Conservation (phyloP, 2,888 invertebrate genomes). For the Miltochrista miniata region DNA sequence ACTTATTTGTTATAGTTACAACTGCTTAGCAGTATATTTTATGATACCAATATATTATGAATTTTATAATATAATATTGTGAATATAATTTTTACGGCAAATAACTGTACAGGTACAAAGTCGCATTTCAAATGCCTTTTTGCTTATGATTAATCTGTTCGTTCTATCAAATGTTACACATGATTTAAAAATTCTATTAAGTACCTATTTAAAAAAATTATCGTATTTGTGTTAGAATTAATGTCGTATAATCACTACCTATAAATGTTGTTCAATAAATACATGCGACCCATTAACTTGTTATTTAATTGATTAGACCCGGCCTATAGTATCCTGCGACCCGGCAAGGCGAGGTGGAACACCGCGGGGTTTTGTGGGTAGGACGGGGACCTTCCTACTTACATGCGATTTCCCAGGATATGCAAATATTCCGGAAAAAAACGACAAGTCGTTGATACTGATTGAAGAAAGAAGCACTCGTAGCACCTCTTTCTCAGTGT, state of each 20-base stretch:
- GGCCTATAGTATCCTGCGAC: too few relatives aligned
- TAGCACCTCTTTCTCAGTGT: too few relatives aligned
- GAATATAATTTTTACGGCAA: conserved; percentile 4
- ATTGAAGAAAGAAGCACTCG: too few relatives aligned
- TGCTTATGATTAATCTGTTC: conserved; percentile 10
- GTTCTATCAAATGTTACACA: neutral
- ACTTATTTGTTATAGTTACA: conserved; percentile 26
- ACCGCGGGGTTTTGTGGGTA: too few relatives aligned
- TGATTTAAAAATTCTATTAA: neutral
- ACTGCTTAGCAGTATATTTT: conserved; percentile 56
- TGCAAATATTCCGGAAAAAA: too few relatives aligned
- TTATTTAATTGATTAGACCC: conserved; percentile 7
- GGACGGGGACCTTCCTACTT: too few relatives aligned
- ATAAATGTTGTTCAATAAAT: conserved; percentile 51
- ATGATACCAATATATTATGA: conserved; percentile 33
- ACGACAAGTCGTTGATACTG: too few relatives aligned
- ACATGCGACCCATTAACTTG: conserved; percentile 36
- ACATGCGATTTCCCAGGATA: too few relatives aligned
- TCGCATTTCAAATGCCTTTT: conserved; percentile 18
- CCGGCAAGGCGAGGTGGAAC: too few relatives aligned
- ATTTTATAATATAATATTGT: conserved; percentile 24
- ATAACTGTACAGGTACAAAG: conserved; percentile 9
- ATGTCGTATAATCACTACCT: conserved; percentile 20
- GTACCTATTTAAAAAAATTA: too few relatives aligned
- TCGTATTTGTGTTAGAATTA: conserved; percentile 22